Base-by-base conservation (phyloP, 2,888 invertebrate species). In the Apomyelois bistriatella region DNA sequence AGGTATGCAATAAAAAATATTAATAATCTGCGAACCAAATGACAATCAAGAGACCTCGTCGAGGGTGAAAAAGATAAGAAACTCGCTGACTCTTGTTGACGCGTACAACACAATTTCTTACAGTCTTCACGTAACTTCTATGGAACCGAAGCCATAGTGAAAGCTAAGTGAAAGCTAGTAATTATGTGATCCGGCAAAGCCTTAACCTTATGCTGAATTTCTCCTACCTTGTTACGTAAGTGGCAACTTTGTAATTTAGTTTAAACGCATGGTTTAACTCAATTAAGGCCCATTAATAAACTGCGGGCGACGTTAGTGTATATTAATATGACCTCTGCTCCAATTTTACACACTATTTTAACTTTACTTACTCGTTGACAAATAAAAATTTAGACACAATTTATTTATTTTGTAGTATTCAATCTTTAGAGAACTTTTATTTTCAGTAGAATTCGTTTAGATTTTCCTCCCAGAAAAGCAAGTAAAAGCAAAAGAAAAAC, bases 211-310 rank as follows among this genome's bases (percentile, higher is more conserved):
- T 6, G 32, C 32, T 30, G 30, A 46, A 46, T 15, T 9, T 13
- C 28, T 28, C 9, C 15, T 46, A 46, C 30, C 6, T 15, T 5
- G 32, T 13, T 46, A 32, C 35, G 30, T 46, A 32, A 16, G 32
- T 46, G 15, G 16, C 10, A 46, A 46, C 46, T 46, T 46, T 32
- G 9, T 32, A 35, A 46, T 46, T 35, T 46, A 46, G 32, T 46
- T 46, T 16, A 35, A 46, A 32, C 46, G 46, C 46, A 46, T 35
- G 46, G 16, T 46, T 46, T 46, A 32, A 46, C 46, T 46, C 46
- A 32, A 46, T 32, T 15, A 16, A 16, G 32, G 15, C 32, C 46
- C 16, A 46, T 46, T 16, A 46, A 46, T 32, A 15, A 35, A 35
- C 46, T n/a, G 10, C 9, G 10, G 9, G 38, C 16, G 16, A 40